These are phyloP conservation scores for Cydia fagiglandana DNA, from an alignment of 1,140 invertebrate species.

Conservation along the genomic window DNA sequence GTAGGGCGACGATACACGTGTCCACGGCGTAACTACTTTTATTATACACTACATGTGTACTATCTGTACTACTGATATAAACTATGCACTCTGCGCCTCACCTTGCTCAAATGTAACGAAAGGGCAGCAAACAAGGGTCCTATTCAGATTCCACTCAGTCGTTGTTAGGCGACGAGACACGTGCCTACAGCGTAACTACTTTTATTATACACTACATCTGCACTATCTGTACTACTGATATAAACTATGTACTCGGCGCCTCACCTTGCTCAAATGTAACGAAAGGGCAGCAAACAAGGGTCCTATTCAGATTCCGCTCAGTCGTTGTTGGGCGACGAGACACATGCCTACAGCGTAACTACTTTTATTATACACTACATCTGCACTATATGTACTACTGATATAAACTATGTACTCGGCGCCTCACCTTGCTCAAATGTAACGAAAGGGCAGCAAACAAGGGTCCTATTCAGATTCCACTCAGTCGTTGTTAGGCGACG, in stretches of 20 bases:
- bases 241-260: background rate
- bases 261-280: slow-evolving; percentile 16
- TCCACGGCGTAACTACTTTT: background rate
- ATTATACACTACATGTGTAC: too few relatives aligned
- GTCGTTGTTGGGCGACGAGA: background rate
- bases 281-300: slow-evolving; percentile 15
- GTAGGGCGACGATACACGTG: background rate
- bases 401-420: background rate
- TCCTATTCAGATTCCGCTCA: slow-evolving; percentile 19
- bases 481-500: background rate
- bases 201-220: background rate
- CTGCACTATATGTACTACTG: too few relatives aligned
- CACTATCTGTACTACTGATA: too few relatives aligned
- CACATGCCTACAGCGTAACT: background rate
- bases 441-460: slow-evolving; percentile 23
- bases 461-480: slow-evolving; percentile 12
- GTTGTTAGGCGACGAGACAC: background rate
- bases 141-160: slow-evolving; percentile 22
- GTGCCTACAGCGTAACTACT: background rate
- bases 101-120: slow-evolving; percentile 16
- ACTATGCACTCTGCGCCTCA: background rate
- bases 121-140: slow-evolving; percentile 8
- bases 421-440: slow-evolving; percentile 10
- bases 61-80: background rate
- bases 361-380: background rate